Evolutionary conservation across 2,113 vertebrate species (phyloP).

Genomic region (Labrus mixtus): DNA sequence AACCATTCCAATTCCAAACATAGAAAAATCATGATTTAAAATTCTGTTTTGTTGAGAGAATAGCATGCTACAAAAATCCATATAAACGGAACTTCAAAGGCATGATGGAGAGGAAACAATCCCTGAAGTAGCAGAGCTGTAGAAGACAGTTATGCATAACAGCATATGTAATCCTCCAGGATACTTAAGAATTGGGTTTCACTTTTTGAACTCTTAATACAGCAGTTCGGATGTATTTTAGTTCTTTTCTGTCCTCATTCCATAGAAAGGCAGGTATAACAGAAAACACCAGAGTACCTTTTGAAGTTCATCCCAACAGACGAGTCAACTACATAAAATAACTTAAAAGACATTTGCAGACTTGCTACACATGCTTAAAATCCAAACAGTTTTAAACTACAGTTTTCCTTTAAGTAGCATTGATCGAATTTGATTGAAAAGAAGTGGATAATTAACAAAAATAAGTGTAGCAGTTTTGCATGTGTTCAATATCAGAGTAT

Average conservation of each 20-base stretch:
- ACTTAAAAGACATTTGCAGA: no score
- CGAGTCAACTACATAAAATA: no score
- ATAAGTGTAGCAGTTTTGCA: no score
- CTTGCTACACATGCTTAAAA: no score
- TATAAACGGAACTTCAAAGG: conserved; percentile 70
- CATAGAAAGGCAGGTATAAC: background rate
- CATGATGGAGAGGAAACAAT: conserved; percentile 40
- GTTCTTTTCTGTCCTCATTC: conserved; percentile 16
- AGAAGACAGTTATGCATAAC: conserved; percentile 26
- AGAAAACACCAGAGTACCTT: background rate
- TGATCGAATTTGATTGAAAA: no score
- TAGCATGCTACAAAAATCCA: conserved; percentile 46
- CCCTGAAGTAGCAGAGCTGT: conserved; percentile 59
- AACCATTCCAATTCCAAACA: conserved; percentile 64
- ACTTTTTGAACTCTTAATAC: conserved; percentile 34
- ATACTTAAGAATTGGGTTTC: conserved; percentile 18
- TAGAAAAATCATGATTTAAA: conserved; percentile 60
- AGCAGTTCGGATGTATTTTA: conserved; percentile 12
- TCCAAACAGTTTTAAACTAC: no score
- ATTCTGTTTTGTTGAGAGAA: conserved; percentile 62
- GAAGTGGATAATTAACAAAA: no score
- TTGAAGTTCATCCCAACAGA: background rate
- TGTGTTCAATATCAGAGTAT: background rate
- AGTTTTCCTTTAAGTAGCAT: no score
- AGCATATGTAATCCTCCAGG: conserved; percentile 44